phyloP scores from a whole-genome alignment of 2,888 invertebrate species.

The Pocota personata region DNA sequence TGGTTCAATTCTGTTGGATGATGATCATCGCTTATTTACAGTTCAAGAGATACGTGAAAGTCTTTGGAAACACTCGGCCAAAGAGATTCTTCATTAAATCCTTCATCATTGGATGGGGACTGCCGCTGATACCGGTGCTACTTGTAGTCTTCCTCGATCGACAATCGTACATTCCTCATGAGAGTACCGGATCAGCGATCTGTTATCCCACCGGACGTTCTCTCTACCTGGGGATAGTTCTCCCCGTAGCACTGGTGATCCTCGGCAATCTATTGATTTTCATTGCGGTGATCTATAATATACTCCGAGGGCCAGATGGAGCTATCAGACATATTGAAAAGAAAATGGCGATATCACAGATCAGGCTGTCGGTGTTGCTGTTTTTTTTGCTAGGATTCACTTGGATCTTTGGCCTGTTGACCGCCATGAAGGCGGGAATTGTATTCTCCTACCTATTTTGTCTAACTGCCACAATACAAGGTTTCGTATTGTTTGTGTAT shows the following conservation, averaged over 20 bases:
- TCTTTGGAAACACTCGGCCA: slow-evolving; percentile 84
- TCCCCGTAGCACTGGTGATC: slow-evolving; percentile 84
- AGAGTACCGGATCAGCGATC: slow-evolving; percentile 78
- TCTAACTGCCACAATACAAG: slow-evolving; percentile 85
- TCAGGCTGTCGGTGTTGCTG: slow-evolving; percentile 85
- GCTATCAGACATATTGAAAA: slow-evolving; percentile 82
- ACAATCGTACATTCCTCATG: slow-evolving; percentile 83
- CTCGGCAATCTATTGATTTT: slow-evolving; percentile 84
- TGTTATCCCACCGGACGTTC: slow-evolving; percentile 84
- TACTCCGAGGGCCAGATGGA: slow-evolving; percentile 83
- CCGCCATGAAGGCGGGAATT: slow-evolving; percentile 83
- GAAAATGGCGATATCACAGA: slow-evolving; percentile 82
- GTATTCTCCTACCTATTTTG: slow-evolving; percentile 86
- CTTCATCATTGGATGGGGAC: slow-evolving; percentile 86
- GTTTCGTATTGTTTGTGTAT: slow-evolving; percentile 86
- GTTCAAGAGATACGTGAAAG: slow-evolving; percentile 87
- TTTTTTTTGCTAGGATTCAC: slow-evolving; percentile 86
- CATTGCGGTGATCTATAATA: slow-evolving; percentile 84
- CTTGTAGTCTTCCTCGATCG: slow-evolving; percentile 83
- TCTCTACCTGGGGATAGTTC: slow-evolving; percentile 83
- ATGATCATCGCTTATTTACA: slow-evolving; percentile 87
- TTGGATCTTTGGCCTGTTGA: slow-evolving; percentile 86
- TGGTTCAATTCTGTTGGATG: slow-evolving; percentile 90
- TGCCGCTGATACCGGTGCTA: slow-evolving; percentile 84
- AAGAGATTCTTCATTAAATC: slow-evolving; percentile 86